Percentiles rank a stretch among this genome's conserved stretches.
Conservation (phyloP, 53 echinoderm and acorn worm species). For the Crossaster papposus region DNA sequence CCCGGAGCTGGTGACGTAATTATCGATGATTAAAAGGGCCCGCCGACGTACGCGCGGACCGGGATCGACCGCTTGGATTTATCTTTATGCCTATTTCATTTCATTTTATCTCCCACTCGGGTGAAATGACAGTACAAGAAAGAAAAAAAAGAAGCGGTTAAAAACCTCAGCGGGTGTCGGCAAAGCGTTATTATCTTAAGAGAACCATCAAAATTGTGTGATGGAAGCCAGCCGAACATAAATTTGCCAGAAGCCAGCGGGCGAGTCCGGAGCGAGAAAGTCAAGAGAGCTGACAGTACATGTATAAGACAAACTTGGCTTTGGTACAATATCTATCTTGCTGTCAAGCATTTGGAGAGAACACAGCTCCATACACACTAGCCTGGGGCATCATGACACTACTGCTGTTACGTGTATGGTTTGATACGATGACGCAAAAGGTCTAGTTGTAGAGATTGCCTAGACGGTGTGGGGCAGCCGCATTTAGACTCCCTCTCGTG, state of each 20-base stretch:
- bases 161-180: slow-evolving; percentile 48
- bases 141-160: background rate
- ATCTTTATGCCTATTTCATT: background rate
- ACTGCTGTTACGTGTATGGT: background rate
- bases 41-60: slow-evolving; percentile 37
- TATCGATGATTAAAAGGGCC: slow-evolving; percentile 54
- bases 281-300: background rate
- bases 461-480: background rate
- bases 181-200: slow-evolving; percentile 38
- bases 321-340: slow-evolving; percentile 5
- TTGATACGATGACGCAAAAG: slow-evolving; percentile 35
- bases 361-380: background rate
- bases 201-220: slow-evolving; percentile 20
- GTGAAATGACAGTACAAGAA: slow-evolving; percentile 27
- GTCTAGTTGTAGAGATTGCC: slow-evolving; percentile 4
- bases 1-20: slow-evolving; percentile 61
- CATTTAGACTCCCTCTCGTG: background rate
- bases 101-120: background rate
- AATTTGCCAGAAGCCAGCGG: slow-evolving; percentile 7
- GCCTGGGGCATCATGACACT: background rate
- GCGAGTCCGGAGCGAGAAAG: background rate
- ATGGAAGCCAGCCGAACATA: slow-evolving; percentile 41
- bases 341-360: slow-evolving; percentile 36
- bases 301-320: slow-evolving; percentile 28
- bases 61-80: background rate